Evolutionary conservation across 2,888 invertebrate genomes (phyloP), one percentile per base, ranked within the genome.

Genomic region (Diaphora mendica): DNA sequence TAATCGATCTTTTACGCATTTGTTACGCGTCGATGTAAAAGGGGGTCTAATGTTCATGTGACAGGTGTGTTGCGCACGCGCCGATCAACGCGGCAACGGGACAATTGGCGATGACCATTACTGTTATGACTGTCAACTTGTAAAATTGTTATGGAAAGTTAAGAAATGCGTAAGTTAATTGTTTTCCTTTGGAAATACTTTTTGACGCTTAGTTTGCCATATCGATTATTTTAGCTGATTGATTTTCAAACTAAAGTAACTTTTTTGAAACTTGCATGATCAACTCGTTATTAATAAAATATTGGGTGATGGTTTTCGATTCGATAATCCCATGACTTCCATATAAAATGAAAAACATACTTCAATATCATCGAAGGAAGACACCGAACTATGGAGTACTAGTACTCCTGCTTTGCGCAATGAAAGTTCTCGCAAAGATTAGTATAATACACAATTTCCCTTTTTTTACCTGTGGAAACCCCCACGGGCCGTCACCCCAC

Each of bases 21-120:
- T 13, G 77, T 74, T 74, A 82, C 83, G 78, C 51, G 39, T 20
- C 79, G 79, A 79, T 85, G 82, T 84, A 72, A 80, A 73, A 78
- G 59, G 44, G 69, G 74, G 75, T 26, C 73, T 23, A 59, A 78
- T 76, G 76, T 67, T 70, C 68, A 71, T 72, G 71, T 30, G 76
- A 48, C 77, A 84, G 85, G 78, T 84, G 84, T 69, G n/a, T 5
- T 74, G 74, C 62, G 81, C 79, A 72, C 78, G 83, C 77, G 84
- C 78, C 78, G 77, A 68, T 71, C 74, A 86, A 85, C 85, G 84
- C 82, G 78, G 81, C 78, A 77, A 85, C 85, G 84, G 83, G 78
- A 82, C 78, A 77, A 74, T 78, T 79, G 77, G 23, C 74, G 77
- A 79, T 78, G 75, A 75, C 75, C 81, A 78, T 82, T 82, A 83